Conservation (phyloP, 2,797 vertebrate species). For the Epinephelus malabaricus region DNA sequence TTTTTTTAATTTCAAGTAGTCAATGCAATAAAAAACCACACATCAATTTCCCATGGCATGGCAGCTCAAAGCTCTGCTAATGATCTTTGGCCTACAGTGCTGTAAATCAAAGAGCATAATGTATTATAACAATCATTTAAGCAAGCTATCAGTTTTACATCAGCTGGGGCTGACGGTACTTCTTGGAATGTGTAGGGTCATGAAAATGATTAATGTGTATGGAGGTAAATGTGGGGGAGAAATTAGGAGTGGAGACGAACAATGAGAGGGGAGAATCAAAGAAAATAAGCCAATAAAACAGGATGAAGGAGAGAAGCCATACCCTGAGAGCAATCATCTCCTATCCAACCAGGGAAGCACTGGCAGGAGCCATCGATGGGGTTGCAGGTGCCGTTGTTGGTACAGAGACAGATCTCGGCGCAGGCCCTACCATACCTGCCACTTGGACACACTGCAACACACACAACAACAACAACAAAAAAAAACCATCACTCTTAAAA, state of each 20-base stretch:
- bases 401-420: slow-evolving; percentile 91
- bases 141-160: slow-evolving; percentile 72
- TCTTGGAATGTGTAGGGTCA: slow-evolving; percentile 62
- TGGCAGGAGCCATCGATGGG: slow-evolving; percentile 97
- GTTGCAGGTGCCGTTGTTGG: slow-evolving; percentile 97
- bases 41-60: slow-evolving; percentile 58
- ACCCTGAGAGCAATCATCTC: slow-evolving; percentile 96
- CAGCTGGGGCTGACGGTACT: slow-evolving; percentile 63
- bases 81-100: slow-evolving; percentile 67
- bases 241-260: slow-evolving; percentile 56
- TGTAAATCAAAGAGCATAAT: slow-evolving; percentile 77
- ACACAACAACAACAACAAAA: slow-evolving; percentile 22
- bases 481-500: slow-evolving; percentile 27
- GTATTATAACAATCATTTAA: slow-evolving; percentile 73
- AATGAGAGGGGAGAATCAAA: slow-evolving; percentile 33
- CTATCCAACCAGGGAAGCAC: slow-evolving; percentile 97
- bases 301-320: slow-evolving; percentile 53
- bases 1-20: slow-evolving; percentile 46
- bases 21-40: slow-evolving; percentile 54
- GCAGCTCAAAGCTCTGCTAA: slow-evolving; percentile 66
- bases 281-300: slow-evolving; percentile 23
- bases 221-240: slow-evolving; percentile 50
- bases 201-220: slow-evolving; percentile 72
- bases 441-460: slow-evolving; percentile 90
- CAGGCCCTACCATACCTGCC: slow-evolving; percentile 93